A percentile compares a stretch with the other conserved stretches of the same genome.
Evolutionary conservation across 2,113 vertebrate species (phyloP).

Genomic region (Neotoma lepida): DNA sequence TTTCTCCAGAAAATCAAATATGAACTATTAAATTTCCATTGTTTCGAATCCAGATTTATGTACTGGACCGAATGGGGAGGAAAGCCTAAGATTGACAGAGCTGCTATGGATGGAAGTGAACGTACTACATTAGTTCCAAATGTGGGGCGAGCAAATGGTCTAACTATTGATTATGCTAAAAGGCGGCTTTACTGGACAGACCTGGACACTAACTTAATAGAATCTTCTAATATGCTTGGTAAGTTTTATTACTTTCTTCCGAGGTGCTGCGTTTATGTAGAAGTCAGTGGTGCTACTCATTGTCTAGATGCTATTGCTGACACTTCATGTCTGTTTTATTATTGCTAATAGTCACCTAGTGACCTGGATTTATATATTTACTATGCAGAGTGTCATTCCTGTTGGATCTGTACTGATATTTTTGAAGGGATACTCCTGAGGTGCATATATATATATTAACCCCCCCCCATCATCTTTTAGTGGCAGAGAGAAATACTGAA

Average conservation of each 20-base stretch:
- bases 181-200: conserved; percentile 97
- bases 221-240: conserved; percentile 98
- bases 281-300: not conserved
- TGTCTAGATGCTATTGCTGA: conserved; percentile 22
- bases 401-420: not conserved
- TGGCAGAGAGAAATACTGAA: conserved; percentile 45
- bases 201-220: conserved; percentile 96
- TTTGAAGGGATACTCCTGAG: conserved; percentile 54
- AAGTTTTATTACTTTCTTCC: conserved; percentile 48
- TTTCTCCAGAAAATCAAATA: conserved; percentile 34
- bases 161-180: conserved; percentile 97
- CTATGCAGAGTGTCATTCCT: conserved; percentile 45
- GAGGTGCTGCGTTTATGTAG: not conserved
- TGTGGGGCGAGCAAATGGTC: conserved; percentile 95
- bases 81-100: conserved; percentile 96
- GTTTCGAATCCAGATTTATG: conserved; percentile 90
- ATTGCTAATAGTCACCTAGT: not conserved
- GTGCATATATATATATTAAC: conserved; percentile 18
- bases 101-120: conserved; percentile 95
- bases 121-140: conserved; percentile 93
- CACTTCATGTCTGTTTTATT: not conserved
- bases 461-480: conserved; percentile 5
- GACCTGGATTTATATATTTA: conserved; percentile 13
- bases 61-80: conserved; percentile 99
- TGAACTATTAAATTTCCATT: conserved; percentile 54